Percentiles rank a stretch among this genome's conserved stretches.
Conservation (phyloP, 1,140 invertebrate genomes). For the Vollenhovia emeryi region DNA sequence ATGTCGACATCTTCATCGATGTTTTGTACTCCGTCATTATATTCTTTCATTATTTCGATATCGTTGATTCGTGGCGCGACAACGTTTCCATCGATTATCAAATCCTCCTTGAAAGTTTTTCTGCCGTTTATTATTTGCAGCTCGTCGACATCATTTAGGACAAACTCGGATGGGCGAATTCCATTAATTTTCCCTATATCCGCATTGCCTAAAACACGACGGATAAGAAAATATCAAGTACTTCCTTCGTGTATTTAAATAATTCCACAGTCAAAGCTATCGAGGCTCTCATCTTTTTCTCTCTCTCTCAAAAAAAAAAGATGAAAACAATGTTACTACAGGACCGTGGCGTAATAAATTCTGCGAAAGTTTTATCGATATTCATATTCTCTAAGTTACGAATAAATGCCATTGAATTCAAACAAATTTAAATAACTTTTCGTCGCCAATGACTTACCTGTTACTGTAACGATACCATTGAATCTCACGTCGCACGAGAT, state of each 20-base stretch:
- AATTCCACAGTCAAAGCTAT: neutral
- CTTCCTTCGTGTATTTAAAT: neutral
- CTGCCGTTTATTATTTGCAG: slow-evolving; percentile 70
- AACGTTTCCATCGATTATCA: slow-evolving; percentile 66
- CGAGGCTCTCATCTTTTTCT: neutral
- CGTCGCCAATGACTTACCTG: slow-evolving; percentile 50
- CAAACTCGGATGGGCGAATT: slow-evolving; percentile 68
- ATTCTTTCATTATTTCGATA: slow-evolving; percentile 63
- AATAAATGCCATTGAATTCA: neutral
- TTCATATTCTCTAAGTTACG: neutral
- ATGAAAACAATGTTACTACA: neutral
- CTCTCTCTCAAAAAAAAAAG: neutral
- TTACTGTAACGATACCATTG: slow-evolving; percentile 66
- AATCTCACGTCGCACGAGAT: slow-evolving; percentile 73
- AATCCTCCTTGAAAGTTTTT: slow-evolving; percentile 72
- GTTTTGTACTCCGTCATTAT: slow-evolving; percentile 66
- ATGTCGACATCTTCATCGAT: slow-evolving; percentile 69
- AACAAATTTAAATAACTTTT: neutral
- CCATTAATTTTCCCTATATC: slow-evolving; percentile 69
- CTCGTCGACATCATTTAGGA: slow-evolving; percentile 61
- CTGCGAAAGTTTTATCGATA: neutral
- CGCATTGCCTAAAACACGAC: slow-evolving; percentile 55
- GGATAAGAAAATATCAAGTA: neutral
- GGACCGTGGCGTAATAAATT: neutral
- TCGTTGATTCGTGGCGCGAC: slow-evolving; percentile 65